Evolutionary conservation across 2,888 invertebrate genomes (phyloP).

Genomic region (Caradrina clavipalpis): DNA sequence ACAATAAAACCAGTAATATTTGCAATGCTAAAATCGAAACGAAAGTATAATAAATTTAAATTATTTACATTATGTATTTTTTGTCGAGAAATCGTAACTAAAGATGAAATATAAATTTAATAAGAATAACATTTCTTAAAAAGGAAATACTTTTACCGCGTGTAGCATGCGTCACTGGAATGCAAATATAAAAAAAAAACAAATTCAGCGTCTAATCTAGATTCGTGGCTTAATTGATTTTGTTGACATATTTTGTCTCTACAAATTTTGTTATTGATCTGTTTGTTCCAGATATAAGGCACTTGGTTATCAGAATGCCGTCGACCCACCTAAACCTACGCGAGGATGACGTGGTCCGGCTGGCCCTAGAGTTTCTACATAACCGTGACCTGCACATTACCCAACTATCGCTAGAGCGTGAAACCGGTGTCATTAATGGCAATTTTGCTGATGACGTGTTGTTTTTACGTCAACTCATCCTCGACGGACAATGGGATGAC

Average conservation of each 20-base stretch:
- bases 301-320: conserved; percentile 91
- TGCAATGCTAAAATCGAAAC: not conserved
- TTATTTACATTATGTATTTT: not conserved
- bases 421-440: conserved; percentile 98
- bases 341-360: conserved; percentile 97
- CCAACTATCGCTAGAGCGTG: conserved; percentile 97
- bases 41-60: conserved; percentile 1
- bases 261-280: conserved; percentile 4
- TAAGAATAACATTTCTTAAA: not conserved
- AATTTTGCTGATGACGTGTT: conserved; percentile 98
- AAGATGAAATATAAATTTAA: not conserved
- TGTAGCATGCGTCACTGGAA: not conserved
- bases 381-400: conserved; percentile 98
- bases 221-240: conserved; percentile 4
- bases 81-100: not conserved
- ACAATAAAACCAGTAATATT: conserved; percentile 10
- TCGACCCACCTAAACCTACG: conserved; percentile 96
- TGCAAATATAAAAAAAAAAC: not conserved
- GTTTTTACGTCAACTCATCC: conserved; percentile 97
- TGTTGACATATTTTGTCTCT: not conserved
- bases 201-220: not conserved
- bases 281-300: conserved; percentile 73
- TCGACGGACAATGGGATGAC: conserved; percentile 99
- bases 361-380: conserved; percentile 96
- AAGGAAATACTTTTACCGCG: not conserved